A percentile compares a stretch with the other conserved stretches of the same genome.
Conservation (phyloP, 2,113 vertebrate genomes). For the Esox niger region DNA sequence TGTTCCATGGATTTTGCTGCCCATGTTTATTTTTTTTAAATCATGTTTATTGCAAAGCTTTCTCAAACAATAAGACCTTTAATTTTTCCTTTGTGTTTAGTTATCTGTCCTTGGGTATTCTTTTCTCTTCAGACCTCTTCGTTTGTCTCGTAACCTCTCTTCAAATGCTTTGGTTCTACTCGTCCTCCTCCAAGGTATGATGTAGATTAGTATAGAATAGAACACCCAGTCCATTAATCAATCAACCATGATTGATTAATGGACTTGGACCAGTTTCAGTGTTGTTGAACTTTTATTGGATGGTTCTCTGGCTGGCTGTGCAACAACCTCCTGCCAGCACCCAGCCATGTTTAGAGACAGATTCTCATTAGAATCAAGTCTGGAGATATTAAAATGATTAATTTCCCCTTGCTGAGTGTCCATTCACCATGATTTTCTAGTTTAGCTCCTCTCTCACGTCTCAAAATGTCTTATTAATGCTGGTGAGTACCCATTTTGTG, state of each 20-base stretch:
- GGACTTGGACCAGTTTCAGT: neutral
- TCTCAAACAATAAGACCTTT: too few relatives aligned
- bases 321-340: conserved; percentile 22
- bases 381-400: conserved; percentile 52
- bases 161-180: too few relatives aligned
- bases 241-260: neutral
- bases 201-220: too few relatives aligned
- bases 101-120: too few relatives aligned
- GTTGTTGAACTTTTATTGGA: neutral
- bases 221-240: too few relatives aligned
- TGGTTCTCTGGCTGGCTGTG: neutral
- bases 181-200: too few relatives aligned
- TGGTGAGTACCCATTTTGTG: conserved; percentile 6
- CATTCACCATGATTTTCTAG: conserved; percentile 30
- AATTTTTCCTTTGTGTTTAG: too few relatives aligned
- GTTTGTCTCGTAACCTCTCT: too few relatives aligned
- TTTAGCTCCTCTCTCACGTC: conserved; percentile 16
- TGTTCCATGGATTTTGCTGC: too few relatives aligned
- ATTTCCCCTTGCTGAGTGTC: conserved; percentile 24
- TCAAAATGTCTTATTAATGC: conserved; percentile 36
- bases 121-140: too few relatives aligned
- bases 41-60: too few relatives aligned
- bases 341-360: conserved; percentile 21
- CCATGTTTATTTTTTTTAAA: too few relatives aligned
- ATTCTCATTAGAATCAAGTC: conserved; percentile 35